Conservation (phyloP, 2,797 vertebrate species). For the Takifugu ocellatus region DNA sequence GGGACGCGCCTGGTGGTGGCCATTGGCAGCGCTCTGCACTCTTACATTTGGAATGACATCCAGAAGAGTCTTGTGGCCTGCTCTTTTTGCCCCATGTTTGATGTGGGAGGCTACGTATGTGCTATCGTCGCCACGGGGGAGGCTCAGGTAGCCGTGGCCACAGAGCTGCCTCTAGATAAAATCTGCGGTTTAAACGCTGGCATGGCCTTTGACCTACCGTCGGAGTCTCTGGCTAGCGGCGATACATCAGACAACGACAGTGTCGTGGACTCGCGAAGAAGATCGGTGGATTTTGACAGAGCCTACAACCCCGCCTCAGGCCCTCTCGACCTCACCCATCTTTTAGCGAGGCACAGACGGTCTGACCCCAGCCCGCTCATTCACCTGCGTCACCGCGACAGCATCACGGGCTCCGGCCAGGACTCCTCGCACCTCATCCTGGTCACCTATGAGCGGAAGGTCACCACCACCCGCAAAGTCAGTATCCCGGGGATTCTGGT, state of each 20-base stretch:
- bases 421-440: conserved; percentile 91
- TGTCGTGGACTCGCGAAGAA: conserved; percentile 68
- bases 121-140: conserved; percentile 79
- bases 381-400: conserved; percentile 81
- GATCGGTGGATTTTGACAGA: conserved; percentile 72
- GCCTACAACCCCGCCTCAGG: conserved; percentile 69
- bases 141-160: conserved; percentile 84
- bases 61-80: conserved; percentile 84
- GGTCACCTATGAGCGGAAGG: conserved; percentile 87
- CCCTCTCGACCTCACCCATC: conserved; percentile 84
- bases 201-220: conserved; percentile 72
- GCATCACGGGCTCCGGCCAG: conserved; percentile 81
- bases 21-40: conserved; percentile 84
- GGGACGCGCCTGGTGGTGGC: conserved; percentile 90
- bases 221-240: conserved; percentile 52
- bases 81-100: conserved; percentile 85
- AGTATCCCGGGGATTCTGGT: conserved; percentile 90
- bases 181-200: conserved; percentile 85
- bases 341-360: conserved; percentile 76
- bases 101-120: conserved; percentile 84
- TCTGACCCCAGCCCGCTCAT: conserved; percentile 83
- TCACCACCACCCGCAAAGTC: conserved; percentile 86
- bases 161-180: conserved; percentile 89
- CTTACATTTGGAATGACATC: conserved; percentile 87
- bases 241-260: conserved; percentile 63